Conservation (phyloP, 2,888 invertebrate species). For the Drosophila diplacantha region DNA sequence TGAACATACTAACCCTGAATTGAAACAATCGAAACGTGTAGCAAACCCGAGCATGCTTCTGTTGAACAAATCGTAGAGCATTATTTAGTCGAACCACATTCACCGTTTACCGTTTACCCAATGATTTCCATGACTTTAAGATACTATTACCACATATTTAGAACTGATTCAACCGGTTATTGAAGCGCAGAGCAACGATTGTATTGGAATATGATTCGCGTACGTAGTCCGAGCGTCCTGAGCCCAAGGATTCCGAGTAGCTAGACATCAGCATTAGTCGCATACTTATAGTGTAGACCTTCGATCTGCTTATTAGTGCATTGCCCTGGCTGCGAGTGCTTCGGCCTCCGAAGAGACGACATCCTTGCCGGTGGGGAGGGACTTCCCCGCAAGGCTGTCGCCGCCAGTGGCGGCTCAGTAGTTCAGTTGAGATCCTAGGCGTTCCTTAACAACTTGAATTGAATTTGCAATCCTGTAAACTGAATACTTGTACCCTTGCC, state of each 20-base stretch:
- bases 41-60: constrained; percentile 30
- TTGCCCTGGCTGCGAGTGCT: not conserved
- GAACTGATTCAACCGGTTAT: constrained; percentile 20
- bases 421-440: constrained; percentile 16
- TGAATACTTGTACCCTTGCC: constrained; percentile 9
- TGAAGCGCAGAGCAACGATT: constrained; percentile 54
- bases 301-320: constrained; percentile 16
- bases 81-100: constrained; percentile 33
- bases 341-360: constrained; percentile 3
- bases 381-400: not conserved
- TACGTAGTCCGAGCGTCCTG: constrained; percentile 2
- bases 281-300: constrained; percentile 1
- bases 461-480: constrained; percentile 19
- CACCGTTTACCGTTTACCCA: constrained; percentile 36
- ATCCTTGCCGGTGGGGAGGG: not conserved
- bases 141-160: constrained; percentile 11
- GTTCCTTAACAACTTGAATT: constrained; percentile 3
- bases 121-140: constrained; percentile 34
- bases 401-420: constrained; percentile 1
- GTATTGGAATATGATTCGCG: constrained; percentile 71
- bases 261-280: constrained; percentile 9
- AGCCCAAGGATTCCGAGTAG: constrained; percentile 7
- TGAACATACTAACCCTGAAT: not conserved
- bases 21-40: constrained; percentile 9
- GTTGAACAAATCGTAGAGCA: constrained; percentile 30